Conservation (phyloP, 2,797 vertebrate genomes). For the Champsocephalus esox region DNA sequence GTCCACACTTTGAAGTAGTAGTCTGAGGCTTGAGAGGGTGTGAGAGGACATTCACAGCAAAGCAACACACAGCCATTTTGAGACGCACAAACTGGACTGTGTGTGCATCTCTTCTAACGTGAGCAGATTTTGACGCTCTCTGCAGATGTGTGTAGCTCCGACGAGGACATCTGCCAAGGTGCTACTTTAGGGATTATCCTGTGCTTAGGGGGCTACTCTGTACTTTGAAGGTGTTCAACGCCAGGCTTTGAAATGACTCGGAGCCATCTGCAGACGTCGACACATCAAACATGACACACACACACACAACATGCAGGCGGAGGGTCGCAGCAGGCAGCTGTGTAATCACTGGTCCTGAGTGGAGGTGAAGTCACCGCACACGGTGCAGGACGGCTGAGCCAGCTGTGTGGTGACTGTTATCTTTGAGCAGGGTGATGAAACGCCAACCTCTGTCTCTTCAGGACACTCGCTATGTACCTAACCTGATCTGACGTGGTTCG, state of each 20-base stretch:
- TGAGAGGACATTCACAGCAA: conserved; percentile 23
- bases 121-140: conserved; percentile 5
- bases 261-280: conserved; percentile 50
- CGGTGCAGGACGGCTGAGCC: conserved; percentile 7
- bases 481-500: neutral
- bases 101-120: neutral
- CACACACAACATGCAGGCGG: conserved; percentile 54
- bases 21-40: conserved; percentile 13
- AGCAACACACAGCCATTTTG: neutral
- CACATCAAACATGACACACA: conserved; percentile 67
- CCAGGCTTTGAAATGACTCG: conserved; percentile 49
- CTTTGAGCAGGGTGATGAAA: conserved; percentile 41
- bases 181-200: conserved; percentile 71
- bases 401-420: conserved; percentile 52
- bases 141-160: conserved; percentile 44
- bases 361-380: conserved; percentile 18
- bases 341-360: conserved; percentile 48
- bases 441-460: neutral
- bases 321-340: conserved; percentile 39
- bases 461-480: neutral
- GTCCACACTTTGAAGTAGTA: conserved; percentile 57
- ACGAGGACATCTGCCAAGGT: conserved; percentile 50
- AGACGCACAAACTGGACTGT: neutral
- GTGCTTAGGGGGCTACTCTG: conserved; percentile 63
- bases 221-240: conserved; percentile 60